Evolutionary conservation across 2,888 invertebrate species (phyloP), one percentile per base, ranked within the genome.

Genomic region (Synanthedon tipuliformis): DNA sequence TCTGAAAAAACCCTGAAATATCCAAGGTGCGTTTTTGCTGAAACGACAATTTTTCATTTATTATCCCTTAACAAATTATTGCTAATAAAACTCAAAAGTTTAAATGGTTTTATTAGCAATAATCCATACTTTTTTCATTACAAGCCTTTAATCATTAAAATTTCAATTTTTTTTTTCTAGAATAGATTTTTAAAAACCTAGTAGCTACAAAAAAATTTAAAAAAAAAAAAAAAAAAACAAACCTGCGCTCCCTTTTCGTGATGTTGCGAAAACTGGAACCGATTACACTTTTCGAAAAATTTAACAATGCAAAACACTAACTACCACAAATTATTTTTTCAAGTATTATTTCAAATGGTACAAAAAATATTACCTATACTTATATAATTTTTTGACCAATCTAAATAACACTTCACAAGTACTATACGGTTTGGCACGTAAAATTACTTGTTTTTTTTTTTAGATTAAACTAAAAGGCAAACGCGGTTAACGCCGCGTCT

Each of bases 401-500:
- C 56, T 62, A 64, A 62, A 67, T 62, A 61, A 59, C 66, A 66
- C 63, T 60, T 13, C 65, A 73, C 77, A 75, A 78, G 74, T 75
- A 64, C 75, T 76, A 75, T 60, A 73, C 70, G 54, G 54, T 50
- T 60, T 55, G 51, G 57, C 66, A 59, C 64, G 71, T 72, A 71
- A 73, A 73, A 65, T 75, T 78, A 75, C 74, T 75, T 71, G 74
- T 64, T 62, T 62, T 61, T 68, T 61, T 62, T 52, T 49, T 54
- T 52, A 53, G 18, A 51, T 18, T 41, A 7, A 13, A 53, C 52
- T 50, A 40, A 15, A 13, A 61, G 61, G 74, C 77, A 75, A 75
- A 73, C 77, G 73, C 76, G 62, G 62, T 64, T 52, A 13, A 4
- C 56, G 60, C 68, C 69, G 79, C 77, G 77, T 59, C 71, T 71